A percentile compares a stretch with the other conserved stretches of the same genome.
These are phyloP conservation scores for Coregonus ussuriensis DNA, from an alignment of 2,797 vertebrate genomes.

Conservation along the genomic window DNA sequence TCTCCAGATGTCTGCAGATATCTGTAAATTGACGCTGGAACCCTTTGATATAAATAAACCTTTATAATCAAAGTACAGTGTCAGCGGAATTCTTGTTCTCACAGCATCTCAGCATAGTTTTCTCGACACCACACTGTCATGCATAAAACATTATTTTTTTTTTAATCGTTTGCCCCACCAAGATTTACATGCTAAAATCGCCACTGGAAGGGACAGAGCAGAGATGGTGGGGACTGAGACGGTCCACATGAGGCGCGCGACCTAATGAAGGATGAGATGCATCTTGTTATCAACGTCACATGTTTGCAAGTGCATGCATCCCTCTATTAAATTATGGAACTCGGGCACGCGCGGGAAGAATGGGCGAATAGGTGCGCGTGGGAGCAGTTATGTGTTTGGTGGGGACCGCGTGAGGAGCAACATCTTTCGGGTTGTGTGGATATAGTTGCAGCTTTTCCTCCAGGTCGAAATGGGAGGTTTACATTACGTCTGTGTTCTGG, in stretches of 20 bases:
- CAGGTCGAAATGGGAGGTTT: conserved; percentile 66
- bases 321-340: conserved; percentile 60
- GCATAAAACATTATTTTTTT: too few relatives aligned
- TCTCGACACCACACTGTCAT: too few relatives aligned
- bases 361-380: conserved; percentile 17
- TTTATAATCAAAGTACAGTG: too few relatives aligned
- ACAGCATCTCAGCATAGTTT: too few relatives aligned
- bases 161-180: too few relatives aligned
- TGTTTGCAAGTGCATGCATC: conserved; percentile 70
- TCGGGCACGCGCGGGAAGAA: conserved; percentile 29
- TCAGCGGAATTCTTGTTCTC: too few relatives aligned
- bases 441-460: background rate
- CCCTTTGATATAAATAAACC: too few relatives aligned
- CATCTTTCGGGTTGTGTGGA: background rate
- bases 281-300: conserved; percentile 88
- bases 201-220: background rate
- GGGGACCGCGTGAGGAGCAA: background rate
- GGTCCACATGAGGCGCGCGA: conserved; percentile 17
- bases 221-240: background rate
- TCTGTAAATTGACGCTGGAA: too few relatives aligned
- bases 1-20: too few relatives aligned
- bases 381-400: conserved; percentile 9
- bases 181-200: too few relatives aligned
- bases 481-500: conserved; percentile 38
- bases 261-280: conserved; percentile 79